Conservation (phyloP, 2,113 vertebrate species). For the Tympanuchus pallidicinctus region DNA sequence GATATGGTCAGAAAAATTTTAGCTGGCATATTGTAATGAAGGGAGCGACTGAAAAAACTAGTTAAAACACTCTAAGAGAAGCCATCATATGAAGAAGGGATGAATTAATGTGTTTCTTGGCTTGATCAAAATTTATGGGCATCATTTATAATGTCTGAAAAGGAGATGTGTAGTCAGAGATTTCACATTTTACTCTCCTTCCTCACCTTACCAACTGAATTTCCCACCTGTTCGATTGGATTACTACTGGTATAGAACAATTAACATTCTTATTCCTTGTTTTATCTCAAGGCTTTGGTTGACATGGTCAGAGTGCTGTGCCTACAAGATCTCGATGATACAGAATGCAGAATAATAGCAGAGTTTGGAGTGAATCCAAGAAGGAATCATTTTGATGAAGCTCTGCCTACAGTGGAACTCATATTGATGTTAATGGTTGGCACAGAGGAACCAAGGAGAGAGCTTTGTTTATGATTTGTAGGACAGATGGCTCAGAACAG, state of each 20-base stretch:
- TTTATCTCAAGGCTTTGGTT: neutral
- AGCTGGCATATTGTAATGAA: neutral
- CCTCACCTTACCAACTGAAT: neutral
- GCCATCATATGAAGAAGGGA: neutral
- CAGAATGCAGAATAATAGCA: neutral
- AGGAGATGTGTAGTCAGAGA: neutral
- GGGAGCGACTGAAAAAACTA: neutral
- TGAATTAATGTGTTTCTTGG: neutral
- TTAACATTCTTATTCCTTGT: neutral
- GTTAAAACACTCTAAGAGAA: neutral
- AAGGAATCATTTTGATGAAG: neutral
- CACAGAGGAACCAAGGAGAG: neutral
- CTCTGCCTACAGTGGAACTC: neutral
- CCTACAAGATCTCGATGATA: neutral
- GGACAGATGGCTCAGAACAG: neutral
- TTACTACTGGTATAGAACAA: neutral
- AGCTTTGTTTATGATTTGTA: neutral
- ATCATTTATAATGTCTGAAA: neutral
- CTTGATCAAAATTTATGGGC: neutral
- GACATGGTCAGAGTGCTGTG: neutral
- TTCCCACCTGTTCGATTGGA: neutral
- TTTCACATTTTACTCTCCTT: neutral
- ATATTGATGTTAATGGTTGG: neutral
- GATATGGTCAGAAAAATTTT: neutral
- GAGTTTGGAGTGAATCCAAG: neutral